These are phyloP conservation scores for Platyrinchus mystaceus DNA, from an alignment of 2,797 vertebrate genomes.

Conservation along the genomic window DNA sequence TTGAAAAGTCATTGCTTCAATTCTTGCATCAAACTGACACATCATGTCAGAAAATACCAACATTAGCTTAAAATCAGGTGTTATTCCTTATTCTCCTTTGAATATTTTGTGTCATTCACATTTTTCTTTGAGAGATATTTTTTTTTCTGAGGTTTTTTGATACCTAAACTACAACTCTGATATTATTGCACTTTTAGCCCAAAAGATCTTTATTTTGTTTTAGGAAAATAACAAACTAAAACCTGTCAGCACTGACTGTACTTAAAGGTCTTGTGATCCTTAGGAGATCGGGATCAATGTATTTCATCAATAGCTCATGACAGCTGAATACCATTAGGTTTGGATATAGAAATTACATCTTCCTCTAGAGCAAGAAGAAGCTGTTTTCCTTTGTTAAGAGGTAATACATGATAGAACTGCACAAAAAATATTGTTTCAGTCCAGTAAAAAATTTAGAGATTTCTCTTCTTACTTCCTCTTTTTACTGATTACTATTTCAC, in stretches of 20 bases:
- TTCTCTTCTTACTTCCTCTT: background rate
- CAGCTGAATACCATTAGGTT: background rate
- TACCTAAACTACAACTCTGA: background rate
- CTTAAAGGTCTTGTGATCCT: background rate
- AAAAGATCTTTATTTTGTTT: background rate
- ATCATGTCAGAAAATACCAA: background rate
- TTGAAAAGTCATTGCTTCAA: background rate
- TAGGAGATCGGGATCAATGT: background rate
- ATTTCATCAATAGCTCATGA: background rate
- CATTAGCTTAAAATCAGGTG: background rate
- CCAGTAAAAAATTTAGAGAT: background rate
- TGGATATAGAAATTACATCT: background rate
- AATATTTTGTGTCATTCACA: background rate
- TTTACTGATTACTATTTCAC: background rate
- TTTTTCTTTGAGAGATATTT: background rate
- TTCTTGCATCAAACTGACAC: background rate
- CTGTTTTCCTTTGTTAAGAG: background rate
- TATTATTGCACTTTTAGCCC: background rate
- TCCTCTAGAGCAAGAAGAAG: background rate
- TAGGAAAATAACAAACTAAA: background rate
- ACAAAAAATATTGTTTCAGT: background rate
- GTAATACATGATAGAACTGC: background rate
- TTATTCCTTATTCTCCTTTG: background rate
- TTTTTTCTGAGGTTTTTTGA: background rate
- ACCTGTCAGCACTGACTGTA: background rate